Evolutionary conservation across 2,113 vertebrate species (phyloP).

Genomic region (Galeopterus variegatus): DNA sequence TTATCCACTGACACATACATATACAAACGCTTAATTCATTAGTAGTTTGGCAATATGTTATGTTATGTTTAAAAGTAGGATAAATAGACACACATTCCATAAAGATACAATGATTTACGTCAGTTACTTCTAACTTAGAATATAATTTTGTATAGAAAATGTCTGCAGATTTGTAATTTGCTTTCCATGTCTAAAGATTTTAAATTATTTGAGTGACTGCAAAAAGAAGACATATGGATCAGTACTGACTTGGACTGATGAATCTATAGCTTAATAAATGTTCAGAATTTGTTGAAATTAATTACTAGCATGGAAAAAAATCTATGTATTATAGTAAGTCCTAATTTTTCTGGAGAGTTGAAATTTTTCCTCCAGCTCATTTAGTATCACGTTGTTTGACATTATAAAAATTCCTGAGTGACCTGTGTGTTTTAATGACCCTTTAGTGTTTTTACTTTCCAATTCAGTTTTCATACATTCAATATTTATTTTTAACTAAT

Average conservation of each 20-base stretch:
- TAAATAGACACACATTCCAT: slow-evolving; percentile 6
- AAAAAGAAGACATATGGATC: neutral
- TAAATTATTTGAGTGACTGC: neutral
- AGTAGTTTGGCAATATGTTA: neutral
- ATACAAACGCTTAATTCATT: slow-evolving; percentile 41
- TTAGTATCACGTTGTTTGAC: neutral
- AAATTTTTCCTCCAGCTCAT: neutral
- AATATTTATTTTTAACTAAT: neutral
- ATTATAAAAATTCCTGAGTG: neutral
- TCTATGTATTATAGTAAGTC: neutral
- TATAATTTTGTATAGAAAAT: neutral
- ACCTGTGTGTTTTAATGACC: neutral
- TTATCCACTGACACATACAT: slow-evolving; percentile 39
- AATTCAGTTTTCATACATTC: neutral
- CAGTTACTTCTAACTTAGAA: neutral
- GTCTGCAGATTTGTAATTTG: neutral
- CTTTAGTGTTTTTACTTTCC: neutral
- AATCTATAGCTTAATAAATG: neutral
- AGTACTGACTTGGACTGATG: neutral
- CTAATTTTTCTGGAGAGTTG: neutral
- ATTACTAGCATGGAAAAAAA: neutral
- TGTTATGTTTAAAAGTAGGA: slow-evolving; percentile 19
- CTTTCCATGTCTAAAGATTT: slow-evolving; percentile 23
- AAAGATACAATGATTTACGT: slow-evolving; percentile 28
- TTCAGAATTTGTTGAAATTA: neutral